Percentiles rank a stretch among this genome's conserved stretches.
Evolutionary conservation across 37 sponge, comb jelly and placozoan species (phyloP).

Genomic region (Mnemiopsis leidyi): DNA sequence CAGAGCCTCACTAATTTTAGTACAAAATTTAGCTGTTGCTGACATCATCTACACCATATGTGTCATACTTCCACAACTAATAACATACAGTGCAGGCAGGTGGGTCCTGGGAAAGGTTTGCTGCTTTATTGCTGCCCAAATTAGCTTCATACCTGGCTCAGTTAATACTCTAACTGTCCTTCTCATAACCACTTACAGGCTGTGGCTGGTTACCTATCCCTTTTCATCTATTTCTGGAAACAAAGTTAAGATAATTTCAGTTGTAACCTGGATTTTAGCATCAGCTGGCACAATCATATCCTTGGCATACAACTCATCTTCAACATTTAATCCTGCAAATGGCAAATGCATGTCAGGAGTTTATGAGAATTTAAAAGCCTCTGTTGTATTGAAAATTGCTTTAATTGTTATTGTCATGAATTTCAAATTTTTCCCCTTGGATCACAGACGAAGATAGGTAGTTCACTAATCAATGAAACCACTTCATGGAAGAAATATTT

Average conservation of each 20-base stretch:
- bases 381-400: background rate
- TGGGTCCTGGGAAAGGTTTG: slow-evolving; percentile 34
- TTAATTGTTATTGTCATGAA: background rate
- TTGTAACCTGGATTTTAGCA: background rate
- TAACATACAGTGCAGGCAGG: background rate
- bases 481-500: too few relatives aligned
- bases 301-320: background rate
- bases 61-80: slow-evolving; percentile 5
- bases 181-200: background rate
- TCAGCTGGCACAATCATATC: slow-evolving; percentile 34
- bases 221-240: background rate
- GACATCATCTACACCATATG: slow-evolving; percentile 36
- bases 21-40: slow-evolving; percentile 23
- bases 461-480: too few relatives aligned
- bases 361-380: background rate
- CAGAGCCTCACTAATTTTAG: background rate
- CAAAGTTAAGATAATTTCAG: background rate
- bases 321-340: background rate
- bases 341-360: background rate
- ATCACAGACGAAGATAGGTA: too few relatives aligned
- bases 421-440: too few relatives aligned
- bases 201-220: background rate
- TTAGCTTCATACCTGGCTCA: slow-evolving; percentile 34
- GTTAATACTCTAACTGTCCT: slow-evolving; percentile 36
- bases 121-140: background rate